Percentiles rank a stretch among this genome's conserved stretches.
Evolutionary conservation across 2,113 vertebrate genomes (phyloP).

Genomic region (Peromyscus maniculatus): DNA sequence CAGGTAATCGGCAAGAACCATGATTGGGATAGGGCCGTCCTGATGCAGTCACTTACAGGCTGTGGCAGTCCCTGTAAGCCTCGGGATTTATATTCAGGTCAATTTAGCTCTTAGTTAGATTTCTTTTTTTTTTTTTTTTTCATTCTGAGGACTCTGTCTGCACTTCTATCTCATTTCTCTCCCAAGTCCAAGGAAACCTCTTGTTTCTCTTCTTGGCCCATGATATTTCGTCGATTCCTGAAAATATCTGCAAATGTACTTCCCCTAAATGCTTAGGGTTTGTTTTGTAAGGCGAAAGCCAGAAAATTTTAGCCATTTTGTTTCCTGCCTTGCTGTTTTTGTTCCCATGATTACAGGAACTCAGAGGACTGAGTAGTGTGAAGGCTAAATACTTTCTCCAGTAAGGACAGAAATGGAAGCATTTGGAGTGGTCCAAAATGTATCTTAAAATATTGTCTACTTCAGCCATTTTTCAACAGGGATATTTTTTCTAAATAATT

Average conservation of each 20-base stretch:
- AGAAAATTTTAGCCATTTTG: neutral
- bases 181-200: neutral
- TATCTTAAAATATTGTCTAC: neutral
- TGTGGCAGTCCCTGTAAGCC: neutral
- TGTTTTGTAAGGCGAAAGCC: conserved; percentile 51
- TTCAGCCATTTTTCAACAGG: conserved; percentile 30
- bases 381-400: neutral
- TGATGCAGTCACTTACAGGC: neutral
- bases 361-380: neutral
- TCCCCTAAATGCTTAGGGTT: neutral
- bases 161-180: neutral
- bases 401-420: neutral
- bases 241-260: neutral
- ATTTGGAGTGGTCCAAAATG: neutral
- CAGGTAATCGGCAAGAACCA: neutral
- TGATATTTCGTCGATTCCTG: neutral
- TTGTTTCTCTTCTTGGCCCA: neutral
- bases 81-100: conserved; percentile 8
- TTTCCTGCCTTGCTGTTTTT: conserved; percentile 3
- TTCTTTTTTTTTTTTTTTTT: neutral
- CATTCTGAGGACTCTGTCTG: neutral
- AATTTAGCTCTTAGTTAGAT: neutral
- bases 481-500: neutral
- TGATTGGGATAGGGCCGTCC: neutral
- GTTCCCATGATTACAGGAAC: conserved; percentile 23